Evolutionary conservation across 1,140 invertebrate genomes (phyloP).

Genomic region (Sarcophaga bullata): DNA sequence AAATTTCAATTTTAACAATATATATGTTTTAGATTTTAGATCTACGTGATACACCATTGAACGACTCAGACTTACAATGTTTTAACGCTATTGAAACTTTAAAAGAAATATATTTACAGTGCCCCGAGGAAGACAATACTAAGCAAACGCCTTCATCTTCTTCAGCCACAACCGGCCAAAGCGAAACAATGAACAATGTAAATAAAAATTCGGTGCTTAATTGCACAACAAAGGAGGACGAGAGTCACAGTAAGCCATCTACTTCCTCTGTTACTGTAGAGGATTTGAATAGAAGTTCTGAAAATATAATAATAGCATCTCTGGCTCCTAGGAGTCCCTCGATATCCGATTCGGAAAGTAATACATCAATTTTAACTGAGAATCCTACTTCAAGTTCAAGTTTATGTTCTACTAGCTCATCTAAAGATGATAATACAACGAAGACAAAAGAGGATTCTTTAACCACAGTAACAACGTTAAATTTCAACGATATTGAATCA

Average conservation of each 20-base stretch:
- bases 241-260: constrained; percentile 50
- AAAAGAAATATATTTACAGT: constrained; percentile 72
- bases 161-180: constrained; percentile 24
- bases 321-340: not conserved
- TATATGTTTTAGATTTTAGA: constrained; percentile 69
- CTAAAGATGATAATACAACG: not conserved
- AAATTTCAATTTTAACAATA: not conserved
- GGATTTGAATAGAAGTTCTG: not conserved
- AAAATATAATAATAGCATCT: not conserved
- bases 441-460: too few relatives aligned
- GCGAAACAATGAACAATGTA: constrained; percentile 45
- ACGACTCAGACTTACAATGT: constrained; percentile 75
- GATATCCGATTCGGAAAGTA: not conserved
- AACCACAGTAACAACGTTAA: not conserved
- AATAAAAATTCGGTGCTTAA: constrained; percentile 27
- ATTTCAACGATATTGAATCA: not conserved
- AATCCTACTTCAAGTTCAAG: not conserved
- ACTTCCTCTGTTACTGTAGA: constrained; percentile 55
- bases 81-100: constrained; percentile 72
- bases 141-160: not conserved
- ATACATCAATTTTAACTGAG: not conserved
- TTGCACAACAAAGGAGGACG: not conserved
- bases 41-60: constrained; percentile 73
- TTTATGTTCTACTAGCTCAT: not conserved
- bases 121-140: constrained; percentile 55